Percentiles rank a stretch among this genome's conserved stretches.
Conservation (phyloP, 2,113 vertebrate genomes). For the Tupaia tana region DNA sequence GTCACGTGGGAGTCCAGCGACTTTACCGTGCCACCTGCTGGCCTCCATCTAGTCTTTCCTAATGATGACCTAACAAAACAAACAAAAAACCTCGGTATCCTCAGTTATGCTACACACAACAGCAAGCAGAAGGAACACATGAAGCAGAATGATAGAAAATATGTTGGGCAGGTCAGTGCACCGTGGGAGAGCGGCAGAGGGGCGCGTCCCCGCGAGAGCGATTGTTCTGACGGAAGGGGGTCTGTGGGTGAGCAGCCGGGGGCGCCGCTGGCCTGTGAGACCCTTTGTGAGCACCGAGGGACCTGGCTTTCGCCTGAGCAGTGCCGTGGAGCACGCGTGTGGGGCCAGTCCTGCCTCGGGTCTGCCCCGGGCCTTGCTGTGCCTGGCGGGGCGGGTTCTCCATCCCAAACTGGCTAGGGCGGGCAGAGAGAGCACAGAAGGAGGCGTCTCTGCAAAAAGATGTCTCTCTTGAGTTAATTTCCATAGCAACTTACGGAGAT, state of each 20-base stretch:
- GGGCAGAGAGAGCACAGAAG: constrained; percentile 62
- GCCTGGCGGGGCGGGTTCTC: constrained; percentile 60
- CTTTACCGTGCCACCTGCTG: not conserved
- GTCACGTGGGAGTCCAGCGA: no score
- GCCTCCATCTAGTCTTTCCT: not conserved
- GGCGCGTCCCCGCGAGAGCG: not conserved
- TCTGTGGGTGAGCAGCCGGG: not conserved
- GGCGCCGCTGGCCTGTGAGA: constrained; percentile 41
- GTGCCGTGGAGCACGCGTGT: constrained; percentile 50
- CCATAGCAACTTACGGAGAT: constrained; percentile 80
- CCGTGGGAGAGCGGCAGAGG: not conserved
- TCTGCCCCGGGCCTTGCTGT: constrained; percentile 45
- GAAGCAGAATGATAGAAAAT: constrained; percentile 11
- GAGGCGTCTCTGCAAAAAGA: constrained; percentile 73
- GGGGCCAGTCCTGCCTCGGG: constrained; percentile 33
- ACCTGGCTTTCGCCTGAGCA: constrained; percentile 54
- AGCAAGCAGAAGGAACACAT: not conserved
- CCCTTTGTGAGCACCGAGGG: constrained; percentile 24
- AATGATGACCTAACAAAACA: not conserved
- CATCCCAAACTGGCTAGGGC: constrained; percentile 59
- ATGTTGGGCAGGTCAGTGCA: not conserved
- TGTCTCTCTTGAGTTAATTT: constrained; percentile 78
- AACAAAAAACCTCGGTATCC: not conserved
- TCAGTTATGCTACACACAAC: not conserved
- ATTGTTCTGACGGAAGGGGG: not conserved